Base-by-base conservation (phyloP, 2,888 invertebrate genomes). In the Pasiphila rectangulata region DNA sequence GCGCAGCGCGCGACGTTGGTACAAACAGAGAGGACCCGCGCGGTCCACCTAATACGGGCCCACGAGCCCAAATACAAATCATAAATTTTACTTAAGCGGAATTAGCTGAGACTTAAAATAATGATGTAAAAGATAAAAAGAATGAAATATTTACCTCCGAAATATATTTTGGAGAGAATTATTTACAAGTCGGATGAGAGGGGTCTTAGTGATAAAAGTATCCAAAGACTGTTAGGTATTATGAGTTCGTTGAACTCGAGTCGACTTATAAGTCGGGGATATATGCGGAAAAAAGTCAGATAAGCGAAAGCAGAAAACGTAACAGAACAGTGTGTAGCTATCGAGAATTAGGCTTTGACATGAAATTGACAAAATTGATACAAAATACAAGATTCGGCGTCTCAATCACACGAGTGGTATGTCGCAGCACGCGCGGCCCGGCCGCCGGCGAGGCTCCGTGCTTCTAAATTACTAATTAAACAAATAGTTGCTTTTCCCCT, bases 211-310 rank as follows among this genome's bases (percentile, higher is more conserved):
- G 86, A 83, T 87, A 86, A 78, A 79, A 54, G 66, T 85, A 82
- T 87, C 87, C 87, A 88, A 88, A 88, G 87, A 87, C 87, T 87
- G 87, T 77, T 84, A 85, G 81, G 79, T 88, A 83, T 82, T 83
- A 82, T 79, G 55, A 52, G 84, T 83, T 85, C 82, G 70, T 76
- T 79, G 83, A 84, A 82, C 84, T 83, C 73, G 66, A 77, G 72
- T 77, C 69, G 82, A 75, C 82, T 79, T 75, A 75, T 71, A 75
- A 78, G 80, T 79, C 83, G 72, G 79, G 79, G 78, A 82, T 78
- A 74, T 72, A 75, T 75, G 74, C 77, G 79, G 78, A 74, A 70
- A 72, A 72, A 78, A 77, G 81, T 83, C 83, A 84, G 80, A 79
- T 66, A 71, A 70, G 71, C 78, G 77, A 71, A 70, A 75, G 73